These are phyloP conservation scores for Patella ulyssiponensis DNA, from an alignment of 2,888 invertebrate species.

Conservation along the genomic window DNA sequence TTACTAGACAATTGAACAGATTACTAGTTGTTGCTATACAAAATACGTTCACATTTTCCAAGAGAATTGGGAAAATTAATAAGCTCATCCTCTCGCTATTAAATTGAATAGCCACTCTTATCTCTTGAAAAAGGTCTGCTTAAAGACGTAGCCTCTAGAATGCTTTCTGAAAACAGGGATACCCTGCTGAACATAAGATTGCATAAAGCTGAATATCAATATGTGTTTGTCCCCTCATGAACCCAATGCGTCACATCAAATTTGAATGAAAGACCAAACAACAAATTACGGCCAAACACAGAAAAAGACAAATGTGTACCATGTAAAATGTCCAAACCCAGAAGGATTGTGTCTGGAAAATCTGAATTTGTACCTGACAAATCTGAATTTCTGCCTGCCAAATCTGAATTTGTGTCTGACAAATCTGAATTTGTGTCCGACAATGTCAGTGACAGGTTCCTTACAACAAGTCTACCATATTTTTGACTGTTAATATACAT, in stretches of 20 bases:
- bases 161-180: neutral
- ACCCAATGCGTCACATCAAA: too few relatives aligned
- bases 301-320: neutral
- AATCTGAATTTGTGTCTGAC: neutral
- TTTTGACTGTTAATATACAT: too few relatives aligned
- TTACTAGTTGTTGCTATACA: too few relatives aligned
- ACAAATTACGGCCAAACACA: neutral
- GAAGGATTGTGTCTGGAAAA: too few relatives aligned
- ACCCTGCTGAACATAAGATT: neutral
- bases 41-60: too few relatives aligned
- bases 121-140: too few relatives aligned
- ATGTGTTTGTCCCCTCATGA: neutral
- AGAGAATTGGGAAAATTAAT: too few relatives aligned
- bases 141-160: neutral
- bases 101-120: too few relatives aligned
- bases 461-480: neutral
- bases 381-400: too few relatives aligned
- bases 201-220: neutral
- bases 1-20: too few relatives aligned
- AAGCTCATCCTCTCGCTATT: too few relatives aligned
- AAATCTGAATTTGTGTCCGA: constrained; percentile 18
- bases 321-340: constrained; percentile 41
- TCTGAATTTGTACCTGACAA: constrained; percentile 29
- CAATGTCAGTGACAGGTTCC: constrained; percentile 39
- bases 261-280: neutral